Evolutionary conservation across 2,888 invertebrate species (phyloP), one percentile per base, ranked within the genome.

Genomic region (Thera britannica): DNA sequence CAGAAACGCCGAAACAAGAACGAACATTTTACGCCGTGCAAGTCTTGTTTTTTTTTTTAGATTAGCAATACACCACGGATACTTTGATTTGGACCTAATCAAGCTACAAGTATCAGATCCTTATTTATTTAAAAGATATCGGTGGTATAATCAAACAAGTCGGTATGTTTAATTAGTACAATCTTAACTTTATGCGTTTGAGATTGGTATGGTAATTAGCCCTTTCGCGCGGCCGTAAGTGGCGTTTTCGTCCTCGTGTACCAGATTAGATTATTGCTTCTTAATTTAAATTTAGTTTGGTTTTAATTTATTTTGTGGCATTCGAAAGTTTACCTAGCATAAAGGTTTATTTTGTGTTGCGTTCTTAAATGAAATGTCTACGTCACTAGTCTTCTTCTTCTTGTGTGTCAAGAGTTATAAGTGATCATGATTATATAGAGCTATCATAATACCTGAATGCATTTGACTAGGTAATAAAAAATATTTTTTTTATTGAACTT

Each of bases 121-220:
- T 59, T 67, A 67, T 62, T 69, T 69, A 65, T 70, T 66, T 66
- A 41, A 54, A 63, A 66, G 63, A 63, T 70, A 70, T 62, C 62
- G 60, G 23, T 65, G 48, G 62, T 46, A 65, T 69, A 67, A 67
- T 71, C 65, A 62, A 67, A 62, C 64, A 58, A 49, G 61, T 56
- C 70, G 61, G 52, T 61, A 58, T 58, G 58, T 66, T 92, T 92
- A 92, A 92, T 92, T 92, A 92, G 87, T 88, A 85, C 87, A 88
- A 90, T 90, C 91, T 89, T 83, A 87, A 89, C 83, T 92, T 91
- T 92, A 92, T 92, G 89, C 90, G 86, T 79, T 82, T 76, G 82
- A 88, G 93, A 92, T 93, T 90, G 89, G 82, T 88, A 92, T 92
- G 92, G 86, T 89, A 92, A 92, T 92, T 83, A 76, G 80, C 77